Evolutionary conservation across 2,888 invertebrate genomes (phyloP), one percentile per base, ranked within the genome.

Genomic region (Eupithecia inturbata): DNA sequence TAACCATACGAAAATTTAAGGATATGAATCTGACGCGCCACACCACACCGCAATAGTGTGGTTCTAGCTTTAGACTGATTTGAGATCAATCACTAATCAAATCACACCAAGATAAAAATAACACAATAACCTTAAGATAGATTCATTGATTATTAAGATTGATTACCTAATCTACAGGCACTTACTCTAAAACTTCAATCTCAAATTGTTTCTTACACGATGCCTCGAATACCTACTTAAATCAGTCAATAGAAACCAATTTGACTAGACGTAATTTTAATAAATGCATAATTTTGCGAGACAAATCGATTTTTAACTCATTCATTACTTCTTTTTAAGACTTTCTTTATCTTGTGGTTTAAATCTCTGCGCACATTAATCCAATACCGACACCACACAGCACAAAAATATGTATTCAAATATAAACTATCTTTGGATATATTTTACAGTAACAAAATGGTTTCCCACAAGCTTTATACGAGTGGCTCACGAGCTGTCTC

Each of bases 201-300:
- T 12, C 14, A 4, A 22, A 53, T 53, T 26, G 2, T 12, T 3
- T 3, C 0, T 10, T 53, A 53, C n/a, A 10, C n/a, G 9, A 57
- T 57, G 12, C 26, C 57, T 57, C 19, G 62, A 49, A 45, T 45
- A 57, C 14, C 5, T 26, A 53, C 10, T 22, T 22, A 57, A 26
- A 67, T 70, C 57, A 73, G 71, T 68, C 64, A 64, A 19, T 68
- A 67, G 66, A 68, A 39, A 70, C 45, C 60, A 74, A 74, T 62
- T 39, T 60, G 76, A 78, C 78, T 78, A 76, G 78, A 76, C 53
- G 3, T 49, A 67, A 19, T 67, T 71, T 67, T 53, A 68, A 69
- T 73, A 77, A 75, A 79, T 79, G 75, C 76, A 76, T 66, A 66
- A 36, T 39, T 66, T 66, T 41, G 39, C 64, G 22, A 57, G 62